Evolutionary conservation across 2,797 vertebrate genomes (phyloP), one percentile per base, ranked within the genome.

Genomic region (Gadopsis marmoratus): DNA sequence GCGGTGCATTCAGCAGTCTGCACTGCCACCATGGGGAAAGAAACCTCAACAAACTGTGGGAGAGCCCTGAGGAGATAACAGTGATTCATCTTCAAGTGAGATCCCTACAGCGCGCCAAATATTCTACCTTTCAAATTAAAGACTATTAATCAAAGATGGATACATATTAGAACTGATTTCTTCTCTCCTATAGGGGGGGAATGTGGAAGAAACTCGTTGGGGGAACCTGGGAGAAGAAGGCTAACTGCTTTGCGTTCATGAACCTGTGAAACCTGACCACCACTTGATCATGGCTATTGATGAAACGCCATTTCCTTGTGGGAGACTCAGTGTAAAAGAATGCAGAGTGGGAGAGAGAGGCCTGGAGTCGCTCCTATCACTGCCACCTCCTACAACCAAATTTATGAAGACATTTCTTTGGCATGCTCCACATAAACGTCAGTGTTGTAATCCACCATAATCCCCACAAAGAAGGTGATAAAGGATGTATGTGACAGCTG

Each of bases 371-470:
- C 73, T 86, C 88, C 89, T 82, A 91, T 94, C 92, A 88, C 79
- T 51, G 50, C 77, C 89, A 90, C 91, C 90, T 93, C 89, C 75
- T 84, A 69, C 31, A 74, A 74, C 62, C 69, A 66, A 69, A 91
- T 90, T 85, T 90, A 92, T 87, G 63, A 75, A 79, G 90, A 91
- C 85, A 10, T 86, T 86, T 88, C 73, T 85, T 77, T 93, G 92
- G 90, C 81, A 12, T 4, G 56, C 77, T 76, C 77, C 12, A 61
- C 62, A 23, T 64, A 76, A 76, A 87, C 37, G 62, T 86, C 90
- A 82, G 66, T 19, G 62, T 87, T 45, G 47, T 93, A 93, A 92
- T 93, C 90, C 88, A 76, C 65, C 74, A 59, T 92, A 93, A 93
- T 92, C 90, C 84, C 39, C 60, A 60, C 56, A 48, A 45, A 86